Base-by-base conservation (phyloP, 2,113 vertebrate genomes). In the Eurypyga helias region DNA sequence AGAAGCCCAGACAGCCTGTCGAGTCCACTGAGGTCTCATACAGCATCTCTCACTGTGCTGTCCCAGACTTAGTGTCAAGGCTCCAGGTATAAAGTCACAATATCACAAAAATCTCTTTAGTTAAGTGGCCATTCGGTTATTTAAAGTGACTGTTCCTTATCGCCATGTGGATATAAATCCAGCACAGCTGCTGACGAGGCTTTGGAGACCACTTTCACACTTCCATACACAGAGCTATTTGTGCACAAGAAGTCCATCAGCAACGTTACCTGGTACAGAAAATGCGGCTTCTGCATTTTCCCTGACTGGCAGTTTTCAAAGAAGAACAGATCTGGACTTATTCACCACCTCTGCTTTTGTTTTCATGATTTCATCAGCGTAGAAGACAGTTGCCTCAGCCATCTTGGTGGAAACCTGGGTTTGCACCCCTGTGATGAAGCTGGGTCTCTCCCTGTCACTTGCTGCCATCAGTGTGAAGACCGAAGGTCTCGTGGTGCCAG, bases 361-460 rank as follows among this genome's bases (percentile, higher is more conserved):
- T 49, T 65, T 45, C 4, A 2, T 13, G 5, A 6, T 92, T 93
- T 46, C 38, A 17, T 33, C 60, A 48, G 48, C 2, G 0, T 6
- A 51, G 29, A 49, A 19, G 10, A 51, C 54, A 24, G 84, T 78
- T 73, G 83, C 31, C 78, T 51, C 70, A 71, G 49, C 26, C 33
- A 28, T 29, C 24, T 51, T 19, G 5, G 16, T 60, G 52, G 57
- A 76, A 20, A 57, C 33, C 18, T 49, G 78, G 20, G 31, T 62
- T 71, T 54, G 57, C 85, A 76, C 12, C 57, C 25, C 25, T 20
- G 0, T 0, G 1, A 17, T 10, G 61, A 41, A 7, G 31, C 26
- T 24, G n/a, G 28, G 28, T 9, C 29, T 80, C 49, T 90, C n/a
- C 55, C 61, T 43, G 34, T 13, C 38, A 13, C 38, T 58, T 41